A percentile compares a stretch with the other conserved stretches of the same genome.
Evolutionary conservation across 23 tunicate genomes (phyloP).

Genomic region (Halocynthia roretzi): DNA sequence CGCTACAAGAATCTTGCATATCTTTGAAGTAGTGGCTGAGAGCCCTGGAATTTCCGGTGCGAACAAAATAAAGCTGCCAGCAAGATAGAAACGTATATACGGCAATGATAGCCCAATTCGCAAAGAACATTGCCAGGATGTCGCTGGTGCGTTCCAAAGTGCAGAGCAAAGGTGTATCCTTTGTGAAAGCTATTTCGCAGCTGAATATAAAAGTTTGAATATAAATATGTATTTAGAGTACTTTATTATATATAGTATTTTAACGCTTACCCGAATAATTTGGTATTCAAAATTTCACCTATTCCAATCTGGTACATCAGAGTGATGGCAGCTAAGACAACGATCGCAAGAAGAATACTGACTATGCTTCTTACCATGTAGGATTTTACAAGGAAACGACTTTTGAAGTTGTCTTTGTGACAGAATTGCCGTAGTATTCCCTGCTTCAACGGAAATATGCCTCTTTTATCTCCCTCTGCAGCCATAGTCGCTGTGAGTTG

Average conservation of each 20-base stretch:
- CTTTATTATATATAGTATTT: background rate
- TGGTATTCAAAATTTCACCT: background rate
- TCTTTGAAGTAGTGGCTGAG: slow-evolving; percentile 20
- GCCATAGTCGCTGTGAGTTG: background rate
- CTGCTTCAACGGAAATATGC: slow-evolving; percentile 10
- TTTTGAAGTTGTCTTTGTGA: slow-evolving; percentile 5
- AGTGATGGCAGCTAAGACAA: background rate
- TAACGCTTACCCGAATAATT: slow-evolving; percentile 14
- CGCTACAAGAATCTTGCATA: slow-evolving; percentile 9
- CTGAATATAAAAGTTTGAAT: background rate
- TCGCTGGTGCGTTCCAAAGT: slow-evolving; percentile 4
- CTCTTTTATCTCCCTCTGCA: background rate
- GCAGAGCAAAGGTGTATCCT: background rate
- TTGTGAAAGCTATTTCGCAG: background rate
- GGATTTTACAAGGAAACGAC: slow-evolving; percentile 7
- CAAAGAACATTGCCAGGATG: slow-evolving; percentile 6
- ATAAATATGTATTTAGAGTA: background rate
- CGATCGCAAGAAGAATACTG: background rate
- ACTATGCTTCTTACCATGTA: slow-evolving; percentile 4
- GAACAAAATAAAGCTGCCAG: slow-evolving; percentile 11
- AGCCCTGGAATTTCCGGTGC: slow-evolving; percentile 3
- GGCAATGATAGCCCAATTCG: background rate
- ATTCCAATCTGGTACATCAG: background rate
- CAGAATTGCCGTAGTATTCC: slow-evolving; percentile 20
- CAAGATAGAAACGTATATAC: background rate